phyloP scores from a whole-genome alignment of 2,113 vertebrate genomes.

The Pelobates fuscus region DNA sequence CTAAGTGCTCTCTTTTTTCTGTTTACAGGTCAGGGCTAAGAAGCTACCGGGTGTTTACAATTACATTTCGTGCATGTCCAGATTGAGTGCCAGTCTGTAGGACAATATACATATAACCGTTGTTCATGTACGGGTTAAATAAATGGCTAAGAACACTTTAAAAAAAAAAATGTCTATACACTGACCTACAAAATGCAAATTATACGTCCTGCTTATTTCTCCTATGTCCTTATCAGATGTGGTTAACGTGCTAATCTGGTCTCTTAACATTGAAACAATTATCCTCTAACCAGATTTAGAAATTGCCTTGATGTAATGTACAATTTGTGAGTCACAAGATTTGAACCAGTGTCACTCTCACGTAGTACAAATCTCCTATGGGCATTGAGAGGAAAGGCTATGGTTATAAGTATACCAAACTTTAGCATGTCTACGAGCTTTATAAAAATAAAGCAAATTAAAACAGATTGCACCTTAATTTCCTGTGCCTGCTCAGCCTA shows the following conservation, averaged over 20 bases:
- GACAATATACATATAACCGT: too few relatives aligned
- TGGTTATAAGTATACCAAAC: not conserved
- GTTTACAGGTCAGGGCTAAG: too few relatives aligned
- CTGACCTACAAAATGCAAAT: not conserved
- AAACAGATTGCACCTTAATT: not conserved
- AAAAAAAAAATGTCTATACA: not conserved
- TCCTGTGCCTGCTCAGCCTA: not conserved
- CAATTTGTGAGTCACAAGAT: slow-evolving; percentile 10
- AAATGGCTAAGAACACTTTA: too few relatives aligned
- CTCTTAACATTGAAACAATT: not conserved
- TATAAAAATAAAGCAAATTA: slow-evolving; percentile 1
- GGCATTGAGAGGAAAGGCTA: not conserved
- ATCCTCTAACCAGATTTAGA: not conserved
- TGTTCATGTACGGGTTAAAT: too few relatives aligned
- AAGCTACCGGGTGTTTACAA: too few relatives aligned
- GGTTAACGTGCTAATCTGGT: not conserved
- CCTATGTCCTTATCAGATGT: not conserved
- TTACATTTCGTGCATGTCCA: too few relatives aligned
- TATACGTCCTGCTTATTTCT: not conserved
- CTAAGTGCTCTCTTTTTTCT: too few relatives aligned
- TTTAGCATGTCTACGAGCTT: not conserved
- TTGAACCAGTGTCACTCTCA: not conserved
- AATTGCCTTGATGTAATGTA: not conserved
- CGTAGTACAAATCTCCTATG: not conserved
- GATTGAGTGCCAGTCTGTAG: too few relatives aligned